Percentiles rank a stretch among this genome's conserved stretches.
Conservation (phyloP, 2,797 vertebrate species). For the Alosa sapidissima region DNA sequence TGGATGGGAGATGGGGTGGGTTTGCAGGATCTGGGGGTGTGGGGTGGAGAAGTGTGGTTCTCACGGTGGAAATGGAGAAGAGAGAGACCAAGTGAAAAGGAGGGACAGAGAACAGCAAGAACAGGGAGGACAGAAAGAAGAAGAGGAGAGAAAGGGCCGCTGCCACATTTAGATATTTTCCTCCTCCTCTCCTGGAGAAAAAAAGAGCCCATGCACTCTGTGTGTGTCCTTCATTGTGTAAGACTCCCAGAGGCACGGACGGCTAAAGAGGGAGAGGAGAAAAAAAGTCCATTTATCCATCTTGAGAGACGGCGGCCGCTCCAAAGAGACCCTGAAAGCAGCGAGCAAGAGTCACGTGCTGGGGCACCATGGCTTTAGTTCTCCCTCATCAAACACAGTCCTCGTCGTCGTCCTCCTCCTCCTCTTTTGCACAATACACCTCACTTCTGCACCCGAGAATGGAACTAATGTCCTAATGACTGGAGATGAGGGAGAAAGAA, state of each 20-base stretch:
- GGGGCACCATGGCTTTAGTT: slow-evolving; percentile 67
- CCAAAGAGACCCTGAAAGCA: slow-evolving; percentile 61
- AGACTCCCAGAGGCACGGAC: slow-evolving; percentile 65
- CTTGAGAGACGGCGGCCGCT: slow-evolving; percentile 65
- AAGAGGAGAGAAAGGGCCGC: slow-evolving; percentile 42
- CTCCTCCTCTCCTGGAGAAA: slow-evolving; percentile 35
- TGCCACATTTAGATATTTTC: slow-evolving; percentile 67
- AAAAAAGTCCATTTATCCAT: slow-evolving; percentile 71
- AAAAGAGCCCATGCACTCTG: slow-evolving; percentile 63
- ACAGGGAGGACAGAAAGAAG: slow-evolving; percentile 13
- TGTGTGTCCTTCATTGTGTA: slow-evolving; percentile 72
- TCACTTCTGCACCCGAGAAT: neutral
- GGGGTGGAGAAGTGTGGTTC: slow-evolving; percentile 65
- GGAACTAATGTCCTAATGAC: slow-evolving; percentile 55
- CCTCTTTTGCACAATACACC: neutral
- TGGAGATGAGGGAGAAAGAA: slow-evolving; percentile 58
- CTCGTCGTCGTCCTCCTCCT: neutral
- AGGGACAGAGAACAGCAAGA: neutral
- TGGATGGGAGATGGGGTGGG: slow-evolving; percentile 25
- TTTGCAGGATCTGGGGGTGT: neutral
- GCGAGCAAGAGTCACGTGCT: slow-evolving; percentile 63
- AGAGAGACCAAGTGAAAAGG: slow-evolving; percentile 47
- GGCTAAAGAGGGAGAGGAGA: slow-evolving; percentile 53
- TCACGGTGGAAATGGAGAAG: slow-evolving; percentile 61
- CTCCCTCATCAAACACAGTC: slow-evolving; percentile 72